Evolutionary conservation across 2,888 invertebrate genomes (phyloP).

Genomic region (Gnatocerus cornutus): DNA sequence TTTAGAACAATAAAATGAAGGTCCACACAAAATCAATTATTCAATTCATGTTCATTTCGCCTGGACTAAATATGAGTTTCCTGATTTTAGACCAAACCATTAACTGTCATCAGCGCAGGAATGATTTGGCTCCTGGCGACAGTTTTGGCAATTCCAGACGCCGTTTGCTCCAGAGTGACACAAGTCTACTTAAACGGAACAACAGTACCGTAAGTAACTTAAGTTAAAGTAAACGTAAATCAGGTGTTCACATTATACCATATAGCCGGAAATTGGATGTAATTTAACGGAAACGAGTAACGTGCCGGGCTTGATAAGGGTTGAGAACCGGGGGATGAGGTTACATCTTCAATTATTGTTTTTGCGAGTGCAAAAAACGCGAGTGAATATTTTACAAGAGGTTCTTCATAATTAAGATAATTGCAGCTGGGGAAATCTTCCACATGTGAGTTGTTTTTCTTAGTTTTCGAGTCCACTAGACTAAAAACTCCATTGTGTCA

Average conservation of each 20-base stretch:
- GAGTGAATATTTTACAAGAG: no score
- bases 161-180: conserved; percentile 75
- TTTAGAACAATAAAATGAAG: no score
- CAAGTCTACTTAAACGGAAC: conserved; percentile 64
- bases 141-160: conserved; percentile 85
- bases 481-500: no score
- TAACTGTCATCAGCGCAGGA: conserved; percentile 79
- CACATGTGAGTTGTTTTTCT: not conserved
- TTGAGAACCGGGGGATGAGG: conserved; percentile 6
- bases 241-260: no score
- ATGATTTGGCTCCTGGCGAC: conserved; percentile 88
- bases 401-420: no score
- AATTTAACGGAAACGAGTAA: conserved; percentile 22
- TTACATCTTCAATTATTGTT: conserved; percentile 15
- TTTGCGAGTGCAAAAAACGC: not conserved
- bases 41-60: no score
- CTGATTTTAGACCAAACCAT: conserved; percentile 49
- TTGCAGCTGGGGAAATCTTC: no score
- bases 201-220: conserved; percentile 68
- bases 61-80: not conserved
- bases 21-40: no score
- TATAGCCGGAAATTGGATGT: conserved; percentile 32
- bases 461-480: no score
- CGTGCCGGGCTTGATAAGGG: conserved; percentile 3
- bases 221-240: no score